Evolutionary conservation across 1,140 invertebrate genomes (phyloP).

Genomic region (Orius insidiosus): DNA sequence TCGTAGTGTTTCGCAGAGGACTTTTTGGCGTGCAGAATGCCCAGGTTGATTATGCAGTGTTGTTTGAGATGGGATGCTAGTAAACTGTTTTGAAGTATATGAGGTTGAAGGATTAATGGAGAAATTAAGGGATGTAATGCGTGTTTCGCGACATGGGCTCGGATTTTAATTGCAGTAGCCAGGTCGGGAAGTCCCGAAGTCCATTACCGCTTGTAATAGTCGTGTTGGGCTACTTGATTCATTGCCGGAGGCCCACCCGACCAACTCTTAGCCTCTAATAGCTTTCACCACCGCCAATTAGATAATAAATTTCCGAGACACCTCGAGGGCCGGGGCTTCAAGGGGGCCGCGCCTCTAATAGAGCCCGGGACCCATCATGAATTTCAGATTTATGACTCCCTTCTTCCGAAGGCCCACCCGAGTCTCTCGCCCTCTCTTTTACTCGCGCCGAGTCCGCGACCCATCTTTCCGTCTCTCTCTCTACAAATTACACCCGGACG

Average conservation of each 20-base stretch:
- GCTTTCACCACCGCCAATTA: constrained; percentile 17
- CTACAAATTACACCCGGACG: constrained; percentile 5
- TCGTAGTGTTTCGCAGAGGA: too few species aligned
- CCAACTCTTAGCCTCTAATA: constrained; percentile 13
- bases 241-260: constrained; percentile 5
- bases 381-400: constrained; percentile 10
- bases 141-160: too few species aligned
- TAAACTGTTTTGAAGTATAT: too few species aligned
- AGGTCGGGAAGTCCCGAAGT: neutral
- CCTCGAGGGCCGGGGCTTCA: constrained; percentile 8
- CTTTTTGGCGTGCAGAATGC: too few species aligned
- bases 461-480: neutral
- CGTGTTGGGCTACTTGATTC: constrained; percentile 9
- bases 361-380: constrained; percentile 4
- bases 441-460: neutral
- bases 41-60: too few species aligned
- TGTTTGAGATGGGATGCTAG: too few species aligned
- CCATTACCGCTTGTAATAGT: constrained; percentile 9
- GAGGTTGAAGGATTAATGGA: too few species aligned
- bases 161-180: constrained; percentile 8
- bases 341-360: constrained; percentile 5
- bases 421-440: neutral
- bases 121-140: too few species aligned
- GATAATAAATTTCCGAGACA: constrained; percentile 16
- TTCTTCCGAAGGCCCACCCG: neutral